Conservation (phyloP, 2,888 invertebrate species). For the Dusona sp. region DNA sequence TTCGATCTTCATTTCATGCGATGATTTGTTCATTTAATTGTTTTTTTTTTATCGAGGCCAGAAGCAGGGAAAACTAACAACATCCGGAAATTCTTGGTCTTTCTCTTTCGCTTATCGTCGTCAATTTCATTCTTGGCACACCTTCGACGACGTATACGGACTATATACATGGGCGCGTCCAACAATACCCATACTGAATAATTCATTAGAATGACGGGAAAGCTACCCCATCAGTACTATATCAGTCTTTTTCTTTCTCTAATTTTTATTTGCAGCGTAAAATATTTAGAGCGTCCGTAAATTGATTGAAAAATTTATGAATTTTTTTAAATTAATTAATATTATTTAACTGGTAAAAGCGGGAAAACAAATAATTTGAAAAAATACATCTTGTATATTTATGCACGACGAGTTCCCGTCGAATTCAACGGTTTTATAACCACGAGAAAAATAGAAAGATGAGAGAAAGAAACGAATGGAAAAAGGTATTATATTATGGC, state of each 20-base stretch:
- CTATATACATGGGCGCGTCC: constrained; percentile 81
- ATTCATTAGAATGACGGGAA: constrained; percentile 77
- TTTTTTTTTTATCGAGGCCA: neutral
- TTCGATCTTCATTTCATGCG: neutral
- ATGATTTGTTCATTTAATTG: neutral
- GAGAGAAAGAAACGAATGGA: neutral
- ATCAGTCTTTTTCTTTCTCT: constrained; percentile 27
- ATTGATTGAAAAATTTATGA: too few relatives aligned
- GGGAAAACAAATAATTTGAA: neutral
- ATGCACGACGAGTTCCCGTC: constrained; percentile 16
- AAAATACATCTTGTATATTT: neutral
- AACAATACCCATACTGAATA: constrained; percentile 81
- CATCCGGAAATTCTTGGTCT: constrained; percentile 60
- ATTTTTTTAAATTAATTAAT: neutral
- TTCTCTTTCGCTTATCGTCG: constrained; percentile 34
- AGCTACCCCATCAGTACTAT: constrained; percentile 71
- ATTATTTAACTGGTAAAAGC: neutral
- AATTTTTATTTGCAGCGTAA: neutral
- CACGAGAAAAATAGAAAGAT: constrained; percentile 14
- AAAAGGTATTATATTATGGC: constrained; percentile 24
- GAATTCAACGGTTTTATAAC: constrained; percentile 48
- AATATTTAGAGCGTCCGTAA: neutral
- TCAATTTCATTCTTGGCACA: constrained; percentile 81
- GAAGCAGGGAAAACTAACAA: constrained; percentile 38
- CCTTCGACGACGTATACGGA: constrained; percentile 74